Conservation (phyloP, 2,113 vertebrate genomes). For the Diadophis punctatus region DNA sequence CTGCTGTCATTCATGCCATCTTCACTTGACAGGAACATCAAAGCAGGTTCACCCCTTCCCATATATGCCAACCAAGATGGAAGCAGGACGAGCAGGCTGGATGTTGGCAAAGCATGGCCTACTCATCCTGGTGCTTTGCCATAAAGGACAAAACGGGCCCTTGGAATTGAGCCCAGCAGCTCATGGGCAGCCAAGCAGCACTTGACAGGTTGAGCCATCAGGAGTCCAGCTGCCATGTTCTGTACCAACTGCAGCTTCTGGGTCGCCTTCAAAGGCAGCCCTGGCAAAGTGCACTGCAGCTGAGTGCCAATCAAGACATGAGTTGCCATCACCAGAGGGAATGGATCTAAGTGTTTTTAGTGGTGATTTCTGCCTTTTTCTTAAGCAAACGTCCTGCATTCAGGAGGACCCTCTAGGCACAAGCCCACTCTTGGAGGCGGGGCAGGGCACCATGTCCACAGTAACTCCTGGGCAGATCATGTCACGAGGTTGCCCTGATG, state of each 20-base stretch:
- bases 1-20: not conserved
- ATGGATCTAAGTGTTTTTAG: not conserved
- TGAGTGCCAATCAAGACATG: not conserved
- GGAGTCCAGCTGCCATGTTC: not conserved
- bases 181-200: not conserved
- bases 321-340: not conserved
- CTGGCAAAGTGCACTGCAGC: not conserved
- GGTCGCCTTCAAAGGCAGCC: not conserved
- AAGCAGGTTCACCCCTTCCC: not conserved
- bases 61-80: not conserved
- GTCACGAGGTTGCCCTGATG: not conserved
- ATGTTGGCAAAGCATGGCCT: not conserved
- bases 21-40: not conserved
- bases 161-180: not conserved
- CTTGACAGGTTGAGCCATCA: not conserved
- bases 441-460: not conserved
- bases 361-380: not conserved
- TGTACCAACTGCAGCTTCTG: not conserved
- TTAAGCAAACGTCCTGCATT: not conserved
- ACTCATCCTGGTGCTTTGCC: not conserved
- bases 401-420: not conserved
- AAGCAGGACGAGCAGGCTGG: not conserved
- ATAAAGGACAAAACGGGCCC: fast-evolving
- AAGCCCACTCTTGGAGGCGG: not conserved
- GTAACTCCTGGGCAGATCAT: not conserved